Evolutionary conservation across 2,797 vertebrate genomes (phyloP), one percentile per base, ranked within the genome.

Genomic region (Furcifer pardalis): DNA sequence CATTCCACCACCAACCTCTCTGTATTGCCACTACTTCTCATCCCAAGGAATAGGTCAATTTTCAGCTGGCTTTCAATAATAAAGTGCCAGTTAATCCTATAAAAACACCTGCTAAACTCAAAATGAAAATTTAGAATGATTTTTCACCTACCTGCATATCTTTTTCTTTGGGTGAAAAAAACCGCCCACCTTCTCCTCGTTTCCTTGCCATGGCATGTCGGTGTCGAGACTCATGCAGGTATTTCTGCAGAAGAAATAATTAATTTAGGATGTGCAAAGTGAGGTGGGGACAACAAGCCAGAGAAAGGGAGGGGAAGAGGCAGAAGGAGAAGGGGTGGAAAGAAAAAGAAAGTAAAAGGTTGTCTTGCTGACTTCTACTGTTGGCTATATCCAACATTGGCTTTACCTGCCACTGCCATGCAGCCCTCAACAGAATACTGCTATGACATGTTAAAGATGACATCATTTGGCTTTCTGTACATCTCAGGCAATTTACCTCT

Each of bases 181-280:
- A 99, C 3, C 98, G 97, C 0, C 98, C 98, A 0, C 98, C 98
- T 84, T 99, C 98, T 66, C 98, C 98, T 1, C 98, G 95, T 77
- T 99, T 99, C 65, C 98, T 95, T 88, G 99, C 98, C 98, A 99
- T 99, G 72, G 98, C 98, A 19, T 99, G 98, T 63, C 97, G 97
- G 86, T 99, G 98, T 77, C 98, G 96, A 30, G 98, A 99, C 87
- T 99, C 98, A 1, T 99, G 99, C 10, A 99, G 94, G 84, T 99
- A 99, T 98, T 99, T 99, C 98, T 99, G 93, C 37, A 79, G 13
- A 77, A 19, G 46, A 68, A 13, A 86, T 35, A 42, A 71, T 15
- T 71, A 68, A 65, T 40, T 85, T 25, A 21, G 52, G 19, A 56
- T 56, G 5, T 56, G 52, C 52, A 56, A 56, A 19, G 19, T 56